Conservation (phyloP, 2,797 vertebrate species). For the Pangasius krempfi region DNA sequence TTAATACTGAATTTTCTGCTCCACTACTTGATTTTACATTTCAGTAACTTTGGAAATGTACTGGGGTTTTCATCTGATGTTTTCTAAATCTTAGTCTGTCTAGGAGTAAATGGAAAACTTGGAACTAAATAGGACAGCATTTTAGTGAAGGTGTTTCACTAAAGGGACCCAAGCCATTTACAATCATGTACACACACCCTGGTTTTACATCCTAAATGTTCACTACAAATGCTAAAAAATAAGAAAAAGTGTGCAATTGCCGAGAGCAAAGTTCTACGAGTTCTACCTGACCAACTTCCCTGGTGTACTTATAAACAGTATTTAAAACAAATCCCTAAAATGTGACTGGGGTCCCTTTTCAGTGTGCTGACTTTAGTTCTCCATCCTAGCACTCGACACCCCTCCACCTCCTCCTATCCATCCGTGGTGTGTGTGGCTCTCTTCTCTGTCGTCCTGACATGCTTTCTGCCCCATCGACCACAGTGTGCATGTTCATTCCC, state of each 20-base stretch:
- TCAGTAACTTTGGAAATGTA: slow-evolving; percentile 56
- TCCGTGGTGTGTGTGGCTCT: slow-evolving; percentile 74
- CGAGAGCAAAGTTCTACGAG: slow-evolving; percentile 29
- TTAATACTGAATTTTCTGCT: slow-evolving; percentile 34
- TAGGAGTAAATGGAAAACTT: slow-evolving; percentile 42
- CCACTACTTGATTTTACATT: slow-evolving; percentile 38
- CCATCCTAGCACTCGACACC: slow-evolving; percentile 67
- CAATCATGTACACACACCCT: slow-evolving; percentile 15
- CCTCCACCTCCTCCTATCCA: slow-evolving; percentile 59
- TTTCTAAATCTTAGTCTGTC: slow-evolving; percentile 63
- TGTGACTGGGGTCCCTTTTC: slow-evolving; percentile 78
- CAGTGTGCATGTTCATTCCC: slow-evolving; percentile 72
- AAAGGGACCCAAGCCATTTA: slow-evolving; percentile 76
- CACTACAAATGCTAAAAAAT: neutral
- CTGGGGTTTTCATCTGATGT: slow-evolving; percentile 42
- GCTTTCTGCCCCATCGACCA: slow-evolving; percentile 70
- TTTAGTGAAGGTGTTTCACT: slow-evolving; percentile 63
- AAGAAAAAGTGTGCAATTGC: slow-evolving; percentile 40
- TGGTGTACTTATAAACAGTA: neutral
- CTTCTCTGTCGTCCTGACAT: slow-evolving; percentile 66
- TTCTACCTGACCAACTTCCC: neutral
- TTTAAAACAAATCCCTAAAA: slow-evolving; percentile 47
- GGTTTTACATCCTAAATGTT: neutral
- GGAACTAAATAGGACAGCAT: slow-evolving; percentile 60
- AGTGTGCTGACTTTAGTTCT: slow-evolving; percentile 72